These are phyloP conservation scores for Xenops minutus DNA, from an alignment of 2,797 vertebrate species.

Conservation along the genomic window DNA sequence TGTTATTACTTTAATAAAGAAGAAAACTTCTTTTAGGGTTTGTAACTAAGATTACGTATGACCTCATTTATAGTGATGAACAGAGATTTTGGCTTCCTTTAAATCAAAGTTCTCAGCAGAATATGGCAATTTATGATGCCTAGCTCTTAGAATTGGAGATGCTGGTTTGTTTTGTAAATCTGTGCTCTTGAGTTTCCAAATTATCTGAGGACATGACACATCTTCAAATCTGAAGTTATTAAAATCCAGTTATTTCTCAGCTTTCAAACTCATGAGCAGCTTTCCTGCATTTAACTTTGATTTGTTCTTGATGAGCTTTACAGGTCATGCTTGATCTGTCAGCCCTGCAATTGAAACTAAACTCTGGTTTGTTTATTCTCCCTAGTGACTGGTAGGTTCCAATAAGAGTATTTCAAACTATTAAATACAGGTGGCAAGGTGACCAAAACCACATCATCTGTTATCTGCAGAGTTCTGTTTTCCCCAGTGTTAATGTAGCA, in stretches of 20 bases:
- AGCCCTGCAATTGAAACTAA: not conserved
- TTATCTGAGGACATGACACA: not conserved
- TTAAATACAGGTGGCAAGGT: not conserved
- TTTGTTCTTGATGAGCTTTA: constrained; percentile 7
- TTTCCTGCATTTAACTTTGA: not conserved
- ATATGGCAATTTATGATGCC: not conserved
- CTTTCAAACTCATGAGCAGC: not conserved
- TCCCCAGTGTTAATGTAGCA: not conserved
- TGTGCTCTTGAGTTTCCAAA: not conserved
- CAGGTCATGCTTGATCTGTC: not conserved
- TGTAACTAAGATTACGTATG: not conserved
- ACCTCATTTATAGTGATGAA: not conserved
- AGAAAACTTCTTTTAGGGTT: not conserved
- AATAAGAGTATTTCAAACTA: constrained; percentile 10
- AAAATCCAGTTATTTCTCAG: not conserved
- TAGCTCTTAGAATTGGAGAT: not conserved
- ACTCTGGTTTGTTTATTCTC: constrained; percentile 8
- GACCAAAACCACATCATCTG: not conserved
- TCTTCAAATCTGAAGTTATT: not conserved
- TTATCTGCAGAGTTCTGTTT: not conserved
- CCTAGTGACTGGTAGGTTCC: not conserved
- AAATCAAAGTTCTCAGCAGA: not conserved
- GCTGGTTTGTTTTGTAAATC: not conserved
- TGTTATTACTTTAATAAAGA: not conserved
- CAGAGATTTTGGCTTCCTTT: not conserved